These are phyloP conservation scores for Etheostoma nigrum DNA, from an alignment of 2,797 vertebrate species.

Conservation along the genomic window DNA sequence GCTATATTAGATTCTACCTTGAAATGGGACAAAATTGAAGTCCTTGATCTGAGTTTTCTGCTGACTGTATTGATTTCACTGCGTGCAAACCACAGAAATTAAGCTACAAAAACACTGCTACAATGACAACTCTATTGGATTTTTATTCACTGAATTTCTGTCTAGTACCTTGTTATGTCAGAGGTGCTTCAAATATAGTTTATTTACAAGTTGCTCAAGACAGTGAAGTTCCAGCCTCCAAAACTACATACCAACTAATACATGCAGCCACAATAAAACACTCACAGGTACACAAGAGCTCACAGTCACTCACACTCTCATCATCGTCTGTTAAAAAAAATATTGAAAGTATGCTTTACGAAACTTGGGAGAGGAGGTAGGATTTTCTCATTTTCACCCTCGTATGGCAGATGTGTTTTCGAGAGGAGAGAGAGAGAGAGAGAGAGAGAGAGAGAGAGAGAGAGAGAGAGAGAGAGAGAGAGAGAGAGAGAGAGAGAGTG, in stretches of 20 bases:
- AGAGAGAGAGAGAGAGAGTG: constrained; percentile 12
- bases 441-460: too few species aligned
- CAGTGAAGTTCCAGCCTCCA: constrained; percentile 13
- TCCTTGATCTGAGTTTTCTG: constrained; percentile 67
- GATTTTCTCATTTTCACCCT: constrained; percentile 82
- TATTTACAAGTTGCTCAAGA: constrained; percentile 66
- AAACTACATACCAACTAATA: constrained; percentile 25
- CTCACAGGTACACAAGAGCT: constrained; percentile 41
- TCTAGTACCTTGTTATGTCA: constrained; percentile 65
- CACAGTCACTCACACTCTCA: constrained; percentile 55
- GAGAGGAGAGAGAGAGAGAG: constrained; percentile 39
- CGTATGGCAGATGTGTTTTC: constrained; percentile 79
- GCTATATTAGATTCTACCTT: constrained; percentile 70
- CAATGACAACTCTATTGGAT: constrained; percentile 65
- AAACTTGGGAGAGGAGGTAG: constrained; percentile 76
- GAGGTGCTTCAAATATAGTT: constrained; percentile 63
- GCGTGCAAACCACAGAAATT: constrained; percentile 51
- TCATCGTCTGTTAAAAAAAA: constrained; percentile 69
- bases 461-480: constrained; percentile 40
- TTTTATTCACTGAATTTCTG: constrained; percentile 59
- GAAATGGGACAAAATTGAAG: constrained; percentile 69
- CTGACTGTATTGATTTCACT: constrained; percentile 73
- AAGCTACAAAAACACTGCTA: constrained; percentile 65
- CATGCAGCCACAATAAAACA: constrained; percentile 26
- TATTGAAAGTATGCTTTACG: constrained; percentile 79